These are phyloP conservation scores for Tupaia chinensis DNA, from an alignment of 2,113 vertebrate species.

Conservation along the genomic window DNA sequence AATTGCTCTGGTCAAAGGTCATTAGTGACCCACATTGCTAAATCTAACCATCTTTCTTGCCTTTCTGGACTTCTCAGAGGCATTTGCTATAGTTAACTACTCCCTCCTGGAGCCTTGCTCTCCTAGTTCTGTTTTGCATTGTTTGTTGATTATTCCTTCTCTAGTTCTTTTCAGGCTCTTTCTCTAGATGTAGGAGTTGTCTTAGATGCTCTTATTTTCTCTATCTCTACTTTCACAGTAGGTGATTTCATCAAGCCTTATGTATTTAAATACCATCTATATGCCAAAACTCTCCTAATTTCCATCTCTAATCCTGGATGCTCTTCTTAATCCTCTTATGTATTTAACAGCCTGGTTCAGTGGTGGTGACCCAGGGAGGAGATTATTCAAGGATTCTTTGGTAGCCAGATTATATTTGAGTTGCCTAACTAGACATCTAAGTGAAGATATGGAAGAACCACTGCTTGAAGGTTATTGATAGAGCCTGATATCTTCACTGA, in stretches of 20 bases:
- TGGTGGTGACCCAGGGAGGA: background rate
- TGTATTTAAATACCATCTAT: background rate
- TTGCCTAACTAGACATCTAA: background rate
- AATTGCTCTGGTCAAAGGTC: background rate
- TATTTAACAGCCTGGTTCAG: background rate
- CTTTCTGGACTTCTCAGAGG: background rate
- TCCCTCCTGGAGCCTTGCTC: background rate
- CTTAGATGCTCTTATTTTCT: background rate
- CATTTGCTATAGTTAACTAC: background rate
- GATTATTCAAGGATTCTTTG: conserved; percentile 18
- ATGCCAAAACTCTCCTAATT: background rate
- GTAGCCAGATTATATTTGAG: conserved; percentile 15
- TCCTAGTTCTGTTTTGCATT: background rate
- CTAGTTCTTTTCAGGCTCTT: background rate
- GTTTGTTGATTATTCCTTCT: background rate
- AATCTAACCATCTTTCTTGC: background rate
- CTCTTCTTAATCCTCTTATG: background rate
- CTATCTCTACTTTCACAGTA: conserved; percentile 11
- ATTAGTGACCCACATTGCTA: background rate
- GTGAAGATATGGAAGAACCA: background rate
- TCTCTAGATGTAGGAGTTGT: background rate
- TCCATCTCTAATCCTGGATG: background rate
- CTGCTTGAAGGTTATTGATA: background rate
- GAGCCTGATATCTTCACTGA: background rate
- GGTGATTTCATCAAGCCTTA: background rate